Evolutionary conservation across 53 echinoderm and acorn worm genomes (phyloP).

Genomic region (Temnopleurus reevesii): DNA sequence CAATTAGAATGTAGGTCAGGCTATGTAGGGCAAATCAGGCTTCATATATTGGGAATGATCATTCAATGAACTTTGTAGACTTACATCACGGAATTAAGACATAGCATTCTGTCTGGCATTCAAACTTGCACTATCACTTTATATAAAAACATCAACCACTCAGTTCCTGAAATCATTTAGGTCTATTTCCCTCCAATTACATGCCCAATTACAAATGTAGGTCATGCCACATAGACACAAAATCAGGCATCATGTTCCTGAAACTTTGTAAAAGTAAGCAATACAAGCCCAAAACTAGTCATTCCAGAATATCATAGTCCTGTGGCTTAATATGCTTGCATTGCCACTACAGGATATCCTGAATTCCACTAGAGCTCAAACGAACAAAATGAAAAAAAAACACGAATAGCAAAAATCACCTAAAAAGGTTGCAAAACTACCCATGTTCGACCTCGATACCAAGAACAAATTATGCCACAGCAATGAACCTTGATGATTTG

Average conservation of each 20-base stretch:
- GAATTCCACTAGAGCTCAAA: neutral
- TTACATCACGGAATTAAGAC: too few relatives aligned
- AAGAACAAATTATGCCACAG: neutral
- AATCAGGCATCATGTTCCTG: neutral
- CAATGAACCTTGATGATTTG: neutral
- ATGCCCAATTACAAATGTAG: too few relatives aligned
- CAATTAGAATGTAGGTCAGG: too few relatives aligned
- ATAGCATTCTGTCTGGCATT: too few relatives aligned
- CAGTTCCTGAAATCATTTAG: neutral
- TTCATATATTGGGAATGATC: too few relatives aligned
- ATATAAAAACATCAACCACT: neutral
- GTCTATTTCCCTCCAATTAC: neutral
- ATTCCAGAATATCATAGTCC: neutral
- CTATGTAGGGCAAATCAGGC: too few relatives aligned
- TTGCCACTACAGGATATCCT: constrained; percentile 7
- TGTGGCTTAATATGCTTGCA: neutral
- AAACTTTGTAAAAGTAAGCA: neutral
- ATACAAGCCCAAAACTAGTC: neutral
- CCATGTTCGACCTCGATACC: neutral
- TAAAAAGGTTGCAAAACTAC: neutral
- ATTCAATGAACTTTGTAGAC: too few relatives aligned
- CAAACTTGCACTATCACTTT: neutral
- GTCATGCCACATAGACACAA: neutral
- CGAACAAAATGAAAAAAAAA: too few relatives aligned
- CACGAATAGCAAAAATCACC: too few relatives aligned